Percentiles rank a stretch among this genome's conserved stretches.
These are phyloP conservation scores for Peromyscus polionotus DNA, from an alignment of 2,113 vertebrate species.

Conservation along the genomic window DNA sequence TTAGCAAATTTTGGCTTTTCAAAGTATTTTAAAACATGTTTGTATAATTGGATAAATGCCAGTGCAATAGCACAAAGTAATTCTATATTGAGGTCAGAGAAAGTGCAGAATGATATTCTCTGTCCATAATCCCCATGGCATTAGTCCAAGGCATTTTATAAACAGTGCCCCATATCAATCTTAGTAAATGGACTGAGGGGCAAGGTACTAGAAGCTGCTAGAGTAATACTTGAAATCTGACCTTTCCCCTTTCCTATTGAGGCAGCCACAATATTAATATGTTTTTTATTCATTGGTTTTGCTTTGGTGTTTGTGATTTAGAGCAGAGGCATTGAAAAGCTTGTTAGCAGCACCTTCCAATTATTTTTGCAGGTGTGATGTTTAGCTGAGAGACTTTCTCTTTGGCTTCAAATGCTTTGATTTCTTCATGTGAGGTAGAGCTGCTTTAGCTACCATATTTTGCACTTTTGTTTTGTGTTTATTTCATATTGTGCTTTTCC, in stretches of 20 bases:
- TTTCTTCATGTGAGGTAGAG: not conserved
- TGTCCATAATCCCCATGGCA: not conserved
- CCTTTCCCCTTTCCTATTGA: not conserved
- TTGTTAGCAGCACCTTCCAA: not conserved
- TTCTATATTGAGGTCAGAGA: not conserved
- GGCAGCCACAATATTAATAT: conserved; percentile 5
- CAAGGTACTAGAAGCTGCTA: not conserved
- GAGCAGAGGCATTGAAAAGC: not conserved
- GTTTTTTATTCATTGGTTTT: conserved; percentile 6
- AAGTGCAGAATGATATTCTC: not conserved
- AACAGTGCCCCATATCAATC: not conserved
- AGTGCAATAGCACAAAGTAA: not conserved
- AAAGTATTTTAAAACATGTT: not conserved
- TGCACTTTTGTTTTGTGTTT: conserved; percentile 3
- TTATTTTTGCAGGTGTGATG: conserved; percentile 47
- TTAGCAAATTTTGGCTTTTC: not conserved
- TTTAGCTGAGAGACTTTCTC: not conserved
- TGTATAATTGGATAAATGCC: not conserved
- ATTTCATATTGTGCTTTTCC: not conserved
- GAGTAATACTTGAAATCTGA: not conserved
- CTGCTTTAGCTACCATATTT: not conserved
- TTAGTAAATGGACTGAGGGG: not conserved
- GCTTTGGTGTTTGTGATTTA: conserved; percentile 19
- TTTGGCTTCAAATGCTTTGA: conserved; percentile 31
- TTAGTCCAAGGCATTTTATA: not conserved